These are phyloP conservation scores for Spongilla lacustris DNA, from an alignment of 37 sponge, comb jelly and placozoan species.

Conservation along the genomic window DNA sequence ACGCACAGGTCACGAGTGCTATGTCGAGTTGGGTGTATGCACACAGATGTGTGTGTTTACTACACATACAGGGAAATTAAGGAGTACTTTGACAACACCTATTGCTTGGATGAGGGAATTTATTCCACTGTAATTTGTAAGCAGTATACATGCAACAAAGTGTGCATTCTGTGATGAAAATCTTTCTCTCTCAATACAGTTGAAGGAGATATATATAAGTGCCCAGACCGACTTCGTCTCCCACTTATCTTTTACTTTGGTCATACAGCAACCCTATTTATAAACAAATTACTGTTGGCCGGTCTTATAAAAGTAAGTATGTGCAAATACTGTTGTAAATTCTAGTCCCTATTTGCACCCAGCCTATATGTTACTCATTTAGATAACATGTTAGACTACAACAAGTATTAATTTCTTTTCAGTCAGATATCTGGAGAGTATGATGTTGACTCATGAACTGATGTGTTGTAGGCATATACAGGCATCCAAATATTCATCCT, in stretches of 20 bases:
- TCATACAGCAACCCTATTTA: slow-evolving; percentile 77
- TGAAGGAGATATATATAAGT: slow-evolving; percentile 61
- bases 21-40: too few relatives aligned
- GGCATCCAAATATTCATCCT: not conserved
- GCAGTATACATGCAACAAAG: not conserved
- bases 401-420: too few relatives aligned
- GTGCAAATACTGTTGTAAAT: too few relatives aligned
- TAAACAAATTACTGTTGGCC: slow-evolving; percentile 80
- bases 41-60: not conserved
- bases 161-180: too few relatives aligned
- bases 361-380: too few relatives aligned
- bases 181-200: slow-evolving; percentile 49
- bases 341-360: too few relatives aligned
- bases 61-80: slow-evolving; percentile 47
- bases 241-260: slow-evolving; percentile 78
- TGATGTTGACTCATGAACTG: too few relatives aligned
- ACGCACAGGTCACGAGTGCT: too few relatives aligned
- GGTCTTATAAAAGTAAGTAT: slow-evolving; percentile 28
- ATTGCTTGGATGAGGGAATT: slow-evolving; percentile 71
- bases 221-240: slow-evolving; percentile 77
- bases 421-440: too few relatives aligned
- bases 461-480: not conserved
- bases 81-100: slow-evolving; percentile 87
- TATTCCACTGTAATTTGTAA: slow-evolving; percentile 73
- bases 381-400: too few relatives aligned